Evolutionary conservation across 2,888 invertebrate genomes (phyloP), one percentile per base, ranked within the genome.

Genomic region (Eupithecia insigniata): DNA sequence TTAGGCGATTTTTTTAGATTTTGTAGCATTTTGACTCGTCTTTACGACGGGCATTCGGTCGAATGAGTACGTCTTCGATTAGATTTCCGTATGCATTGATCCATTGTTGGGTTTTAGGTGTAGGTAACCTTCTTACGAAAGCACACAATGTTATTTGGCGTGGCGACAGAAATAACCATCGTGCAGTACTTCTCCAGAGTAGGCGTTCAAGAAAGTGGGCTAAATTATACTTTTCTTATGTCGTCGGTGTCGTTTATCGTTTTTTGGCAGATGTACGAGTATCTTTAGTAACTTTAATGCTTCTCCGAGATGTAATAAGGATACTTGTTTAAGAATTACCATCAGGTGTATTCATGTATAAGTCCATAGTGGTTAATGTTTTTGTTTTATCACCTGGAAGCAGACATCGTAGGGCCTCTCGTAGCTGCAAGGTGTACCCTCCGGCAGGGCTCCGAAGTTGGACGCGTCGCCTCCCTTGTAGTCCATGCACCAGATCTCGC

Each of bases 351-450:
- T n/a, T n/a, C n/a, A n/a, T n/a, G 12, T 22, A 12, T 22, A 30
- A 60, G 2, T 60, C 58, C 18, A 60, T 16, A 18, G 58, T 60
- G 7, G 16, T 18, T 30, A 60, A 16, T 16, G 18, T 28, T 3
- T 60, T 2, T 28, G 7, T 16, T 30, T 8, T 34, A 1, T 66
- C 80, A 93, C 94, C 90, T 93, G 92, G 70, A 85, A 93, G 76
- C 94, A 94, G 14, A 93, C 83, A 72, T 94, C 92, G 65, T 86
- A 93, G 2, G 92, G 92, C 66, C 84, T 84, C 14, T 85, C 85
- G 73, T 94, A 94, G 81, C 90, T 91, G 78, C 94, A 94, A 0
- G 93, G 83, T 0, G 91, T 88, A 6, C 92, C 93, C 55, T 93
- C 92, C 0, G 92, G 91, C 1, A 94, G 75, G 0, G 87, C 79